phyloP scores from a whole-genome alignment of 2,888 invertebrate species.

The Leuctra nigra region DNA sequence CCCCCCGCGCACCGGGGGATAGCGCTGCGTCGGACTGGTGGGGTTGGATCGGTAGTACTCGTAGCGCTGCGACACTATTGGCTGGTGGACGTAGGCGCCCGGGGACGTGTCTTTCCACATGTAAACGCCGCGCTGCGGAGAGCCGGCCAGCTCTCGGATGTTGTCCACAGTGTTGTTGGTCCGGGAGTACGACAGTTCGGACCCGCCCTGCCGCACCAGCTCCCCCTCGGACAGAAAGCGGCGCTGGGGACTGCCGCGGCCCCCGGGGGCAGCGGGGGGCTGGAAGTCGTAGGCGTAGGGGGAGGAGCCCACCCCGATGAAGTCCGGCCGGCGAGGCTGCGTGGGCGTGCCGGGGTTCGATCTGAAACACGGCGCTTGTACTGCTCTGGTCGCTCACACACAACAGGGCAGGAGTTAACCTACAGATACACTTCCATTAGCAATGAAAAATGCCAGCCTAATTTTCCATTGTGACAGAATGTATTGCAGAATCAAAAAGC shows the following conservation, averaged over 20 bases:
- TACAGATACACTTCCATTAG: background rate
- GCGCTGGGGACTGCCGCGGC: constrained; percentile 59
- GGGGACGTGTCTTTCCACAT: constrained; percentile 75
- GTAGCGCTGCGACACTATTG: constrained; percentile 32
- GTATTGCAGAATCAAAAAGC: background rate
- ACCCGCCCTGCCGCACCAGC: constrained; percentile 52
- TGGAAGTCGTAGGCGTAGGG: constrained; percentile 41
- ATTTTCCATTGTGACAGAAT: background rate
- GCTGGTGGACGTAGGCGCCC: constrained; percentile 45
- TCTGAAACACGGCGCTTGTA: constrained; percentile 43
- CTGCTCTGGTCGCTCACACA: background rate
- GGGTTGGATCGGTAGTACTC: constrained; percentile 63
- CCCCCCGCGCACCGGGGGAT: constrained; percentile 60
- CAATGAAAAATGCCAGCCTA: constrained; percentile 3
- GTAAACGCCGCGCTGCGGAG: constrained; percentile 75
- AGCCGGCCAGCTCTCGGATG: constrained; percentile 80
- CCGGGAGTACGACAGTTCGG: constrained; percentile 54
- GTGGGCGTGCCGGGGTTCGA: constrained; percentile 90
- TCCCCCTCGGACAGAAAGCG: constrained; percentile 79
- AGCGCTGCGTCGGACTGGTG: constrained; percentile 62
- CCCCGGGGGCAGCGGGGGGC: constrained; percentile 38
- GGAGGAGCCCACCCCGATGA: constrained; percentile 59
- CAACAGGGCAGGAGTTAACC: constrained; percentile 17
- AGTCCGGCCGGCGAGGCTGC: constrained; percentile 81
- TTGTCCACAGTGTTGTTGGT: constrained; percentile 76